Base-by-base conservation (phyloP, 2,113 vertebrate species). In the Dicentrarchus labrax region DNA sequence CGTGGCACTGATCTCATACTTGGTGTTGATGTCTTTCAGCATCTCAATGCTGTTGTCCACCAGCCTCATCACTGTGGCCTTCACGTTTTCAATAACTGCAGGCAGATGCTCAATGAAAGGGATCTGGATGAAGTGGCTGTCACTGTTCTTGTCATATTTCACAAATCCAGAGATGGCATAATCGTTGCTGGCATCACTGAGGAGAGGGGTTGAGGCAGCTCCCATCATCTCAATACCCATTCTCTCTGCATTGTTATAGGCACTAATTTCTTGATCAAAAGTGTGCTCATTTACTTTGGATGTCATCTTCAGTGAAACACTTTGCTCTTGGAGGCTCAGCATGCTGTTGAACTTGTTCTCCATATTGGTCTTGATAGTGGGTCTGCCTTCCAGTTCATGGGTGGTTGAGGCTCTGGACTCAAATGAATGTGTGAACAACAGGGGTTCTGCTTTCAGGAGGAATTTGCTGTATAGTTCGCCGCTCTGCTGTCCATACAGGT, bases 111-210 rank as follows among this genome's bases (percentile, higher is more conserved):
- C 94, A 67, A 96, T 82, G 90, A 99, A 96, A 5, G 97, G 97
- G 38, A 99, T 90, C 82, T 92, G 93, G 79, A 99, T 93, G 17
- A 95, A 72, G 65, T 97, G 97, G 65, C 95, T 92, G 22, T 98
- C 94, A 68, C 94, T 95, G 83, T 96, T 99, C 94, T 99, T 99
- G 90, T 99, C 97, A 70, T 99, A 99, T 68, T 96, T 97, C 76
- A 97, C 86, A 87, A 94, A 96, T 70, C 95, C 96, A 92, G 95
- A 96, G 78, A 98, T 89, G 38, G 93, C 80, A 45, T 98, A 97
- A 86, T 97, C 95, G 86, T 97, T 91, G 1, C 76, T 94, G 17
- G 82, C 1, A 8, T 85, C 83, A 47, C 69, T 87, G 8, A 94
- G 93, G 57, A 98, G 76, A 65, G 96, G 93, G 74, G 95, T 96